These are phyloP conservation scores for Platorchestia sp. DNA, from an alignment of 1,140 invertebrate species.

Conservation along the genomic window DNA sequence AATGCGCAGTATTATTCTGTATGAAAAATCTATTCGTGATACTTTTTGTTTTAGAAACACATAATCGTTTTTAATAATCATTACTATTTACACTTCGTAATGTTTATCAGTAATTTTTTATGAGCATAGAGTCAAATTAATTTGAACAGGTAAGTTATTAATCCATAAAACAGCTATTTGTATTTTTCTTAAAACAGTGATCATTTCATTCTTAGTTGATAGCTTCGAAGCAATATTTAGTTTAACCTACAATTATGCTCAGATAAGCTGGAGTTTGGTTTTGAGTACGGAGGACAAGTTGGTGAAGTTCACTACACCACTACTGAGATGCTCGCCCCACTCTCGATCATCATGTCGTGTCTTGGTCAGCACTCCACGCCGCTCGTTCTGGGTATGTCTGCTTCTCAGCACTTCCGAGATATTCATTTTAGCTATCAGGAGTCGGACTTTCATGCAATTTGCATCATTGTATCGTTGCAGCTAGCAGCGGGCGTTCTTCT, in stretches of 20 bases:
- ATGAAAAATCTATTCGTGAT: not conserved
- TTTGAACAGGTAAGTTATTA: not conserved
- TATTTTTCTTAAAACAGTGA: not conserved
- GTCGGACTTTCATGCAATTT: no score
- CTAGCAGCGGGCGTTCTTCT: no score
- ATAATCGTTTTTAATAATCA: no score
- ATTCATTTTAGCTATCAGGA: no score
- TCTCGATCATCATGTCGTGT: not conserved
- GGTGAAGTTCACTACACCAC: not conserved
- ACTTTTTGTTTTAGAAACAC: not conserved
- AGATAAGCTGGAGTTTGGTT: slow-evolving; percentile 30
- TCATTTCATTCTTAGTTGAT: not conserved
- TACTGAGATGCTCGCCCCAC: not conserved
- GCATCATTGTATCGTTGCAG: no score
- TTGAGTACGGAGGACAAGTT: not conserved
- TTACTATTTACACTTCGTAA: no score
- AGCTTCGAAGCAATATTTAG: not conserved
- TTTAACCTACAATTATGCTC: not conserved
- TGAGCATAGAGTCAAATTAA: not conserved
- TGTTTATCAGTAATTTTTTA: not conserved
- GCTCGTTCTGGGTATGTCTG: not conserved
- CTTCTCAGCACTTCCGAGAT: not conserved
- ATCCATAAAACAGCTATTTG: not conserved
- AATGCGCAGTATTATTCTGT: not conserved
- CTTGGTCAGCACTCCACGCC: not conserved